Evolutionary conservation across 1,140 invertebrate species (phyloP), one percentile per base, ranked within the genome.

Genomic region (Zaprionus vittiger): DNA sequence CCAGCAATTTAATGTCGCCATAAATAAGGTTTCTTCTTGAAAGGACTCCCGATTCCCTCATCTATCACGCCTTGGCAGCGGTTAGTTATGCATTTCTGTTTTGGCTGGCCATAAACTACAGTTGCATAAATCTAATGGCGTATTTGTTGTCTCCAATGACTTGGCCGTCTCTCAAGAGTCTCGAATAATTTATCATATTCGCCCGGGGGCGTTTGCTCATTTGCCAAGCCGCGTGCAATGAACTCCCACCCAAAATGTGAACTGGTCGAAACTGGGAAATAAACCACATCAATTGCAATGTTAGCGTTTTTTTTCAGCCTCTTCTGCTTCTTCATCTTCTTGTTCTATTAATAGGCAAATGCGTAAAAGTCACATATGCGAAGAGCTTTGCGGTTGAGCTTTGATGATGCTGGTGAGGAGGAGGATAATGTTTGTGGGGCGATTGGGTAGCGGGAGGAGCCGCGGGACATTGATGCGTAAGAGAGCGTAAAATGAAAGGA

Each of bases 401-500:
- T 90, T 89, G 84, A 90, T 90, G 73, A 83, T 77, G 38, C 15
- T n/a, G 6, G 17, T 44, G n/a, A 44, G 6, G n/a, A 17, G 5
- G n/a, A 7, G 6, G 34, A n/a, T 0, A 6, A 44, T 44, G 38
- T 7, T 6, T 28, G 24, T 26, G 24, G 26, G 26, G 62, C 67
- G 74, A 89, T 83, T 83, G 28, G 60, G 17, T 59, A 22, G 20
- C 37, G 28, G 44, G 55, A 55, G 22, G 34, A 56, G 75, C 75
- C 71, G 70, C 69, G 20, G 56, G 75, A 73, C 83, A 61, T 65
- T 70, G 80, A 80, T 78, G 83, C 65, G 81, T 81, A 78, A 77
- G 84, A 89, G 70, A 89, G 84, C 84, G 84, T 90, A 81, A 89
- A 89, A 89, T 89, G 85, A 89, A 89, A 89, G 84, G 84, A 89